Evolutionary conservation across 2,113 vertebrate genomes (phyloP), one percentile per base, ranked within the genome.

Genomic region (Equus przewalskii): DNA sequence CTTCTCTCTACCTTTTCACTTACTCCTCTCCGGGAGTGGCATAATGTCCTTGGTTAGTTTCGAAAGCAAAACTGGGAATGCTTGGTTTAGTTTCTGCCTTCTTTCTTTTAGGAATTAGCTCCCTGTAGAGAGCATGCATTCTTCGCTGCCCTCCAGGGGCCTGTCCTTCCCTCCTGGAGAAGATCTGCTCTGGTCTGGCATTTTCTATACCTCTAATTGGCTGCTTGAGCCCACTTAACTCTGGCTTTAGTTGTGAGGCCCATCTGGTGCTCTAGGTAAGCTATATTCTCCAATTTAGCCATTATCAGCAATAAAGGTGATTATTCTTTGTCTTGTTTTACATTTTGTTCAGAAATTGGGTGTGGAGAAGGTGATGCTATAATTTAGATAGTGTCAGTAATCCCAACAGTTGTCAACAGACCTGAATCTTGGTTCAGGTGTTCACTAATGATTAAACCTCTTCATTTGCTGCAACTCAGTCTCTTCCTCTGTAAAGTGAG

Each of bases 381-480:
- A 78, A 67, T 84, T 87, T 85, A 41, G 33, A 92, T 9, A 2
- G 2, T 14, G 6, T 65, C 28, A 1, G 28, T 14, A 90, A 26
- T 46, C 62, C 19, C n/a, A 58, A 54, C 6, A 15, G 36, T 64
- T 81, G n/a, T 28, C 41, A 33, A 36, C 19, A 72, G 15, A 76
- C 7, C 46, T 82, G 62, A 89, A 51, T 64, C 22, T 65, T 89
- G 67, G 79, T 76, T 88, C 33, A 30, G 26, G 11, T 2, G 28
- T 44, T 78, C 49, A 70, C 33, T 46, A 44, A 46, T 36, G 30
- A 89, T 36, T 54, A 82, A 82, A 88, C 26, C 11, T 82, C 60
- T 89, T 82, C 7, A 89, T 85, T 76, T 78, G 7, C 46, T 91
- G 36, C 54, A 91, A 76, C 14, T 72, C 19, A 56, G 44, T 76